Base-by-base conservation (phyloP, 37 sponge, comb jelly and placozoan species). In the Amphimedon queenslandica region DNA sequence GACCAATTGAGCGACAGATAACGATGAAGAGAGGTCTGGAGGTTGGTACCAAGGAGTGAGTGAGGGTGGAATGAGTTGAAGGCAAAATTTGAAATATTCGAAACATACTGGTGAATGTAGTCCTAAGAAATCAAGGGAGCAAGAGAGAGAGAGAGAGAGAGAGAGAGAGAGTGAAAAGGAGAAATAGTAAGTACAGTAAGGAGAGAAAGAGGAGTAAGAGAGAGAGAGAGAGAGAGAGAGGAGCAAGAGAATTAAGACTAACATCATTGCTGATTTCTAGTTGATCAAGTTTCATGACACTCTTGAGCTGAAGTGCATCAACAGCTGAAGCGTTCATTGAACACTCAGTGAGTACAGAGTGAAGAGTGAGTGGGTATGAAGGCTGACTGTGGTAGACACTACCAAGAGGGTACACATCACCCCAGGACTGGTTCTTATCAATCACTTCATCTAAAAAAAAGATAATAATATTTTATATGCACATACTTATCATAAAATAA, bases 361-460 rank as follows among this genome's bases (percentile, higher is more conserved):
- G n/a, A 20, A 84, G 25, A 4, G 70, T 74, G n/a, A 90, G 57
- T 36, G 78, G 78, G 18, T 77, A 43, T 28, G 68, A 60, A 0
- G 64, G 21, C 57, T 76, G 66, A 42, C 43, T 66, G 1, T 75
- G 66, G 28, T 83, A 41, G 33, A 71, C 35, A 18, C 38, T 21
- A 4, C 74, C 85, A 21, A 90, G 70, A 28, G 85, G 82, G 60
- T 84, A 84, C 16, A 28, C 58, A 11, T 55, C 70, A 1, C 42
- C 40, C 91, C 91, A 90, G 0, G 81, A 74, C 1, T 37, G 10
- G 29, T 36, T 35, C 64, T 78, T 66, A 34, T 88, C 88, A 38
- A 88, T 33, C 10, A 88, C 75, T 21, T 82, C 10, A 18, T 67
- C 43, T 67, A 25, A 56, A 3, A 20, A 70, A 40, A 42, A 24